Base-by-base conservation (phyloP, 2,113 vertebrate species). In the Tragelaphus scriptus region DNA sequence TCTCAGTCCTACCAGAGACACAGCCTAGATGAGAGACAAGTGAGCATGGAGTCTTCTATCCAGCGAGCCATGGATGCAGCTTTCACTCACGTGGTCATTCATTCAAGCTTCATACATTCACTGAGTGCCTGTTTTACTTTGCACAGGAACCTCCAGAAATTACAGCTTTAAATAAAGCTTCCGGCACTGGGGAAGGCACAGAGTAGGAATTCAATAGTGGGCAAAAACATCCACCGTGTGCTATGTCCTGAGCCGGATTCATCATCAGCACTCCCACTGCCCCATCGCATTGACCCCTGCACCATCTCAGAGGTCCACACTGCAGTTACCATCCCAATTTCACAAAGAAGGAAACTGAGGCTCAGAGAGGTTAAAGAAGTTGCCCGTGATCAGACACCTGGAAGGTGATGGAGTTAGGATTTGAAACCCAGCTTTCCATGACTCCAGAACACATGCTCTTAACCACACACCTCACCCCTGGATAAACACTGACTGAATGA, bases 261-360 rank as follows among this genome's bases (percentile, higher is more conserved):
- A 13, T 16, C 61, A 49, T 21, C 2, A 68, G 53, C 0, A 8
- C 80, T 32, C 80, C 19, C 2, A 32, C 2, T 51, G 15, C 1
- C 28, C 32, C 26, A 4, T 40, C 77, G 91, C 63, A 25, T 47
- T 30, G 28, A 40, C 19, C 65, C 49, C 8, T 13, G 44, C 1
- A 26, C 65, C 68, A 28, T 12, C n/a, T 80, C 91, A 77, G 28
- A 89, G 21, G 17, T 28, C 47, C 49, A 5, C 0, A 8, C 25
- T 40, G 3, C 19, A 16, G 71, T 16, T 75, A 61, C 51, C 59
- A 36, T 36, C 63, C 61, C 15, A 51, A 14, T 14, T 93, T 88
- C 80, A 85, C 36, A 88, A 90, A 85, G 47, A 75, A 95, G 82
- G 79, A 93, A 93, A 84, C 61, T 15, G 82, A 90, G 85, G 90